Conservation (phyloP, 2,888 invertebrate species). For the Ecliptopera silaceata region DNA sequence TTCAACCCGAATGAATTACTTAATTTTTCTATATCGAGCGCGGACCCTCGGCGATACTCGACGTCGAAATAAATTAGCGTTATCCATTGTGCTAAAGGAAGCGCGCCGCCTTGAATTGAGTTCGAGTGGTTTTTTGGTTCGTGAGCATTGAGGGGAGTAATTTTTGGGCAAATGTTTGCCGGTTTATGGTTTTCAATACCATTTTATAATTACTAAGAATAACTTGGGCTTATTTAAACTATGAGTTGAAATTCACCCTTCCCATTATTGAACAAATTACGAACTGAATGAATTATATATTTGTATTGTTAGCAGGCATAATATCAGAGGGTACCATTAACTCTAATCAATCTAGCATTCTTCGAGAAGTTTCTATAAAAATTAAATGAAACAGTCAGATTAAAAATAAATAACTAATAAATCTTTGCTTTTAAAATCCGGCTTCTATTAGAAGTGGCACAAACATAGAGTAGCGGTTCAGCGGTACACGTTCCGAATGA, state of each 20-base stretch:
- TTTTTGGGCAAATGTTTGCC: slow-evolving; percentile 54
- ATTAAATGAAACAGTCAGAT: slow-evolving; percentile 39
- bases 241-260: slow-evolving; percentile 4
- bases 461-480: slow-evolving; percentile 36
- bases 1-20: slow-evolving; percentile 79
- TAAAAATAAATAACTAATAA: slow-evolving; percentile 31
- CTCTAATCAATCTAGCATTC: slow-evolving; percentile 28
- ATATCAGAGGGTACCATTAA: neutral
- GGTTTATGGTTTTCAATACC: slow-evolving; percentile 33
- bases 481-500: slow-evolving; percentile 58
- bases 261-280: neutral
- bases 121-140: slow-evolving; percentile 58
- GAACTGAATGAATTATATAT: no score
- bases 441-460: slow-evolving; percentile 33
- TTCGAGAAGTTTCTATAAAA: slow-evolving; percentile 23
- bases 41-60: slow-evolving; percentile 60
- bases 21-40: slow-evolving; percentile 74
- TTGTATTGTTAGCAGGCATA: neutral
- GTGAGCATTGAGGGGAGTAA: slow-evolving; percentile 49
- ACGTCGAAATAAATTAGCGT: slow-evolving; percentile 76
- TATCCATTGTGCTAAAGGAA: slow-evolving; percentile 62
- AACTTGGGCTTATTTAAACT: slow-evolving; percentile 13
- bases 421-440: slow-evolving; percentile 31
- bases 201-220: slow-evolving; percentile 27
- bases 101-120: slow-evolving; percentile 54